phyloP scores from a whole-genome alignment of 1,140 invertebrate genomes.

The Matsumurasca onukii region DNA sequence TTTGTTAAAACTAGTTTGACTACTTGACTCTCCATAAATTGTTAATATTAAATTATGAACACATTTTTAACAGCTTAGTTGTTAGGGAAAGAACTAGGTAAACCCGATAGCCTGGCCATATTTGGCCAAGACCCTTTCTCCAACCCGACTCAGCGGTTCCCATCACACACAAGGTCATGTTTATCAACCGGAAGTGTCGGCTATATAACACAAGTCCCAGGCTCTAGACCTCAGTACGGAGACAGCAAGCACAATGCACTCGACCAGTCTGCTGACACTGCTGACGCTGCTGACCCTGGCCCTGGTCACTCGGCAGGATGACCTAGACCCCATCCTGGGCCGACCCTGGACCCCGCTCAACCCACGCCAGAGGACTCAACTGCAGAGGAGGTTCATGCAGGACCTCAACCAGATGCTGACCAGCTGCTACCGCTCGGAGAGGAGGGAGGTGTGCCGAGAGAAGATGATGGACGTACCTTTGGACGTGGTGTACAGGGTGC shows the following conservation, averaged over 20 bases:
- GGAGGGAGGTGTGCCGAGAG: conserved; percentile 2
- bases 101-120: too few species aligned
- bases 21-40: too few species aligned
- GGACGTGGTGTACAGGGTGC: conserved; percentile 5
- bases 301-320: background rate
- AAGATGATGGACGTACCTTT: conserved; percentile 19
- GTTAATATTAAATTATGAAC: too few species aligned
- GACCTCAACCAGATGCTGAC: conserved; percentile 16
- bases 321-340: conserved; percentile 13
- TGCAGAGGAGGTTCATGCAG: background rate
- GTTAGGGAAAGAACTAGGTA: too few species aligned
- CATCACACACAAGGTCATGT: too few species aligned
- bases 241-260: background rate
- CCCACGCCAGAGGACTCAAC: background rate
- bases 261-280: conserved; percentile 4
- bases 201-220: too few species aligned
- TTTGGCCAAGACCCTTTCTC: too few species aligned
- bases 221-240: too few species aligned
- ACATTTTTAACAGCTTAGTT: too few species aligned
- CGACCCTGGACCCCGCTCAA: conserved; percentile 2
- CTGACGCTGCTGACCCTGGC: background rate
- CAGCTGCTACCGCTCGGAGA: background rate
- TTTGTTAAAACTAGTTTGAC: too few species aligned
- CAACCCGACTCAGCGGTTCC: too few species aligned
- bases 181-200: too few species aligned